Conservation (phyloP, 2,113 vertebrate species). For the Arvicanthis niloticus region DNA sequence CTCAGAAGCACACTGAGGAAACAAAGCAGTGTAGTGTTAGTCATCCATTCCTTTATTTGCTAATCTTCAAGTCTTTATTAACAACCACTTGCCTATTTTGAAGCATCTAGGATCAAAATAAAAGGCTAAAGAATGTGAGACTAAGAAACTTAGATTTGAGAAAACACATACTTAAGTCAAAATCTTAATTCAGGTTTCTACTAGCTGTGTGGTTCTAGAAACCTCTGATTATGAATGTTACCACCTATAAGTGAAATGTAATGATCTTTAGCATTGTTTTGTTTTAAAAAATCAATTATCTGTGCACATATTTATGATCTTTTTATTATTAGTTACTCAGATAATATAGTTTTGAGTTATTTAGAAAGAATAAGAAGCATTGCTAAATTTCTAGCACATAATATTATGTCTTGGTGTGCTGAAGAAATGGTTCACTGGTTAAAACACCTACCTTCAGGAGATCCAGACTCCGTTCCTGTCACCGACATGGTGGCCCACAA, state of each 20-base stretch:
- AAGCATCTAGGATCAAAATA: neutral
- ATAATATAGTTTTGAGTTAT: neutral
- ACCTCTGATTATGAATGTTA: neutral
- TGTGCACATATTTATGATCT: neutral
- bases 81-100: neutral
- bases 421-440: neutral
- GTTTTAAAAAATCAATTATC: neutral
- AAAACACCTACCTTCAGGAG: too few relatives aligned
- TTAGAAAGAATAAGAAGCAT: neutral
- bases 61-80: neutral
- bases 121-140: neutral
- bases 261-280: neutral
- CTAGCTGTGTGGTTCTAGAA: neutral
- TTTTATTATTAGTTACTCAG: neutral
- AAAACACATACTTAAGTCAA: neutral
- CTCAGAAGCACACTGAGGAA: neutral
- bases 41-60: neutral
- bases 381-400: neutral
- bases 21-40: neutral
- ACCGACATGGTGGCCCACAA: neutral
- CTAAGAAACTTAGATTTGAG: neutral
- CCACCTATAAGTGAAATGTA: neutral
- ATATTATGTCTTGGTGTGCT: neutral
- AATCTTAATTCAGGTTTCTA: neutral
- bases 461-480: neutral